phyloP scores from a whole-genome alignment of 1,140 invertebrate species.

The Nephila pilipes region DNA sequence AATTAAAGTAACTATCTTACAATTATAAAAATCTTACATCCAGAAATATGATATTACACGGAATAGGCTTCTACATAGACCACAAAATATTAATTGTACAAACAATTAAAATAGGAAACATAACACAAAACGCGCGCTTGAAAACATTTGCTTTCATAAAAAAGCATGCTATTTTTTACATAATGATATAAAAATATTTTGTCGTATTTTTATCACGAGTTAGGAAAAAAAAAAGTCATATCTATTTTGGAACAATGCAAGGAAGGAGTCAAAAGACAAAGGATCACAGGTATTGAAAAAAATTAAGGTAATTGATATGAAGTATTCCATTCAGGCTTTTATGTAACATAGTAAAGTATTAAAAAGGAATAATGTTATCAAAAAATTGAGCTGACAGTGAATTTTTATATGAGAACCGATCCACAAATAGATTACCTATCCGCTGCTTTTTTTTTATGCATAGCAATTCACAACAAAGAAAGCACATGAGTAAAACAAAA shows the following conservation, averaged over 20 bases:
- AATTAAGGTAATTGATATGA: neutral
- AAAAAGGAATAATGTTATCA: neutral
- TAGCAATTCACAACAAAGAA: conserved; percentile 66
- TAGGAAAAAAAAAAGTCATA: neutral
- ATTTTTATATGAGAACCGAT: neutral
- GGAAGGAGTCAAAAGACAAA: conserved; percentile 57
- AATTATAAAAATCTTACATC: neutral
- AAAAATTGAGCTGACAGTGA: neutral
- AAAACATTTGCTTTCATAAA: too few relatives aligned
- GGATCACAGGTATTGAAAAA: conserved; percentile 66
- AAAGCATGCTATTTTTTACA: neutral
- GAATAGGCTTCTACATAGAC: neutral
- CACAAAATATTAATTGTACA: too few relatives aligned
- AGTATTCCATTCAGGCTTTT: neutral
- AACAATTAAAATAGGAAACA: too few relatives aligned
- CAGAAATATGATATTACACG: neutral
- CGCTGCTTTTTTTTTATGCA: conserved; percentile 17
- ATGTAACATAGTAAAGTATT: neutral
- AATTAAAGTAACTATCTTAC: neutral
- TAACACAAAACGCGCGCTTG: too few relatives aligned
- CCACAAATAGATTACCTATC: conserved; percentile 23
- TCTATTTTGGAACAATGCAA: neutral
- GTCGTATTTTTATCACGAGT: neutral
- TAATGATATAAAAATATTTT: too few relatives aligned
- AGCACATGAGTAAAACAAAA: conserved; percentile 2